Conservation (phyloP, 1,140 invertebrate genomes). For the Platorchestia sp. region DNA sequence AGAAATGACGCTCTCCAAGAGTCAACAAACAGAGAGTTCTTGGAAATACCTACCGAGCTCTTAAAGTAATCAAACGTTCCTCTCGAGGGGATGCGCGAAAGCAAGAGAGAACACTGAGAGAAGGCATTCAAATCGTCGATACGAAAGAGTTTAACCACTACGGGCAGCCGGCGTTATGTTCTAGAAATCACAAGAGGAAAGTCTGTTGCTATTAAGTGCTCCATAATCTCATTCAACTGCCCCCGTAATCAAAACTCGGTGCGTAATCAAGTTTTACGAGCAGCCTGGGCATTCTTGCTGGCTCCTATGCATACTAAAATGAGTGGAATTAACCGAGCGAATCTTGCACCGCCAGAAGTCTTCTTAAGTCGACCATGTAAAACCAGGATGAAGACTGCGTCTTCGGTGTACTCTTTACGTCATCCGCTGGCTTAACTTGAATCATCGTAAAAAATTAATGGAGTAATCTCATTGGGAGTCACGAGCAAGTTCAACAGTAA, state of each 20-base stretch:
- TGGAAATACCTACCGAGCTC: neutral
- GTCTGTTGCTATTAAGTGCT: conserved; percentile 46
- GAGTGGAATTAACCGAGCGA: conserved; percentile 49
- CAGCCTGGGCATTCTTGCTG: conserved; percentile 34
- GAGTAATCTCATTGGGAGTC: conserved; percentile 26
- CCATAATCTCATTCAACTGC: conserved; percentile 51
- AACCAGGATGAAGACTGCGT: neutral
- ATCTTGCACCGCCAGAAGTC: conserved; percentile 35
- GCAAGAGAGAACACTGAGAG: neutral
- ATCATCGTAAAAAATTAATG: conserved; percentile 44
- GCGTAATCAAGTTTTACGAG: conserved; percentile 51
- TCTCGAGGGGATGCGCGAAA: neutral
- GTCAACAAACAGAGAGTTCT: neutral
- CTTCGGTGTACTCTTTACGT: neutral
- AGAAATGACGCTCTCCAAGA: neutral
- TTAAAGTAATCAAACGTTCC: neutral
- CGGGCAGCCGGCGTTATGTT: neutral
- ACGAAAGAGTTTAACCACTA: conserved; percentile 31
- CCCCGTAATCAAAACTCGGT: conserved; percentile 52
- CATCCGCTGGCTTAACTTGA: neutral
- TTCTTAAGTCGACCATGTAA: conserved; percentile 41
- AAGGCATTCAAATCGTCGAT: conserved; percentile 4
- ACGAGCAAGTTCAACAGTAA: conserved; percentile 25
- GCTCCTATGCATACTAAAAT: conserved; percentile 53
- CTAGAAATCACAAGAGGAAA: conserved; percentile 34